Percentiles rank a stretch among this genome's conserved stretches.
These are phyloP conservation scores for Cebidichthys violaceus DNA, from an alignment of 2,113 vertebrate genomes.

Conservation along the genomic window DNA sequence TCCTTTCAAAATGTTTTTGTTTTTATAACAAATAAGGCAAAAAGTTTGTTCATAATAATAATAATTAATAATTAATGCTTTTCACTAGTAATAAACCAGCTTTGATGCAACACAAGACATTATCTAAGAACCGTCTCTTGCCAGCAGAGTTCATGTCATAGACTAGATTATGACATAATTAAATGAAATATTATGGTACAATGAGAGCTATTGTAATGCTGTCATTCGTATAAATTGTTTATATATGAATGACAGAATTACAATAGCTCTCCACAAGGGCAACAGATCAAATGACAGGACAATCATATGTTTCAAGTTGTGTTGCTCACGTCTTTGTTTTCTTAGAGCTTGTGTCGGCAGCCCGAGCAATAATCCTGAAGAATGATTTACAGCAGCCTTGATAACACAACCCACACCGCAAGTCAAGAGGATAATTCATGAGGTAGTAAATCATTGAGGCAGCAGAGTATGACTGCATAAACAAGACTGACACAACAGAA, in stretches of 20 bases:
- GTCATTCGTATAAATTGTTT: background rate
- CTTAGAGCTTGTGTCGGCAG: constrained; percentile 4
- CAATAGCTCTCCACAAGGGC: background rate
- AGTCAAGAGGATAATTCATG: constrained; percentile 23
- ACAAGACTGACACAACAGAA: constrained; percentile 8
- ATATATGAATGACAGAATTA: too few relatives aligned
- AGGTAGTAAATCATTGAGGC: constrained; percentile 35
- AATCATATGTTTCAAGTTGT: background rate
- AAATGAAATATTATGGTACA: background rate
- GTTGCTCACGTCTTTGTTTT: constrained; percentile 7
- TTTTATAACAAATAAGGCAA: background rate
- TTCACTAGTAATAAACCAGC: background rate
- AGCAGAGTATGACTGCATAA: background rate
- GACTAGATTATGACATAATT: background rate
- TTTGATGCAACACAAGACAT: background rate
- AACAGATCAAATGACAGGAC: background rate
- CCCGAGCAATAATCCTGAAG: background rate
- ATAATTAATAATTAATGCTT: background rate
- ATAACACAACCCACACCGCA: constrained; percentile 20
- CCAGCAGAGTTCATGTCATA: background rate
- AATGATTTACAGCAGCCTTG: constrained; percentile 43
- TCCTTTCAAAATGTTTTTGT: background rate
- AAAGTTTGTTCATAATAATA: background rate
- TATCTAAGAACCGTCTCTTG: background rate
- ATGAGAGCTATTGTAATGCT: too few relatives aligned